Evolutionary conservation across 2,888 invertebrate species (phyloP).

Genomic region (Tuberolachnus salignus): DNA sequence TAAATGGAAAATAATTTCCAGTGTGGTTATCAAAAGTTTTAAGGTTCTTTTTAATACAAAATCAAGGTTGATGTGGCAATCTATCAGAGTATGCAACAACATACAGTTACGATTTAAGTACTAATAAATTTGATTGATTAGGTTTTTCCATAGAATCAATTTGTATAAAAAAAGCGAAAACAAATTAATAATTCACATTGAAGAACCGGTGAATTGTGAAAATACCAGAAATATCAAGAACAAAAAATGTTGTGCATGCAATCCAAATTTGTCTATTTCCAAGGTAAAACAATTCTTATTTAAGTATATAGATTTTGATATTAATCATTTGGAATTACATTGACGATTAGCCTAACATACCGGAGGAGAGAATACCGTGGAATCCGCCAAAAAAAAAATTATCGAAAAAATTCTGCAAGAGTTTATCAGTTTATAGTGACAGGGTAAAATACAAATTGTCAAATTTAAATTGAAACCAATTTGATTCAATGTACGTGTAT

Average conservation of each 20-base stretch:
- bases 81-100: too few relatives aligned
- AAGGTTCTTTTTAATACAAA: too few relatives aligned
- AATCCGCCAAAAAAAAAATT: conserved; percentile 61
- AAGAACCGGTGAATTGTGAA: conserved; percentile 55
- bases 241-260: conserved; percentile 61
- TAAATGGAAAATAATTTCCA: too few relatives aligned
- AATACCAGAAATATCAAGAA: conserved; percentile 59
- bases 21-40: too few relatives aligned
- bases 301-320: background rate
- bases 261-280: conserved; percentile 59
- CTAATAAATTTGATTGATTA: conserved; percentile 52
- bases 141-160: conserved; percentile 61
- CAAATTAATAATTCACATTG: conserved; percentile 46
- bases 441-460: background rate
- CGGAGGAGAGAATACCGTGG: conserved; percentile 64
- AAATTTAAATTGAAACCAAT: background rate
- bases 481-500: background rate
- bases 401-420: conserved; percentile 32
- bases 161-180: conserved; percentile 58
- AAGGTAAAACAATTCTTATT: conserved; percentile 56
- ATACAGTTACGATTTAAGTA: background rate
- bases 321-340: background rate
- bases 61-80: too few relatives aligned
- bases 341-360: conserved; percentile 60
- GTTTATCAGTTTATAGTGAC: conserved; percentile 22